These are phyloP conservation scores for Sarcophaga rosellei DNA, from an alignment of 2,888 invertebrate species.

Conservation along the genomic window DNA sequence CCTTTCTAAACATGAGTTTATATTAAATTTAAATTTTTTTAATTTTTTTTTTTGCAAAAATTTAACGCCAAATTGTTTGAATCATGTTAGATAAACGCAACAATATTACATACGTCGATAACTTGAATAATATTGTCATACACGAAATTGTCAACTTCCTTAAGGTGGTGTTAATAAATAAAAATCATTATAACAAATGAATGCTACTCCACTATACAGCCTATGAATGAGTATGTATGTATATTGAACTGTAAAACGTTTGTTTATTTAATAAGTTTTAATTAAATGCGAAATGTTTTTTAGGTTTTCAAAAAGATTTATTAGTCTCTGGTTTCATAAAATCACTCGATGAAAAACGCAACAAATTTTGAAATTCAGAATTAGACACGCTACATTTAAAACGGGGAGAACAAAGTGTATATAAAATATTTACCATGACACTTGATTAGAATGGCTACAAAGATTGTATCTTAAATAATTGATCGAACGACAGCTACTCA, in stretches of 20 bases:
- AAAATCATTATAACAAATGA: conserved; percentile 39
- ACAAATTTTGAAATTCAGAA: not conserved
- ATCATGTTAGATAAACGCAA: conserved; percentile 24
- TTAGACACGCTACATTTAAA: not conserved
- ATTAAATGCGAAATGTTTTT: conserved; percentile 64
- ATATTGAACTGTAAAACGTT: not conserved
- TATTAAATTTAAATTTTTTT: conserved; percentile 10
- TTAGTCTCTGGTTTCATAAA: conserved; percentile 15
- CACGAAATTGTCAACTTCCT: conserved; percentile 64
- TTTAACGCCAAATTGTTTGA: conserved; percentile 54
- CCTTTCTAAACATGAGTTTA: conserved; percentile 65
- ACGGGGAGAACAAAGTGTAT: not conserved
- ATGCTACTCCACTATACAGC: too few species aligned
- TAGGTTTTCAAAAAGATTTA: conserved; percentile 63
- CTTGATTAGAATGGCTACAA: not conserved
- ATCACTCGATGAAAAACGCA: conserved; percentile 29
- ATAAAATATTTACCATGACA: not conserved
- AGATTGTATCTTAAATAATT: too few species aligned
- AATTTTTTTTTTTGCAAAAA: conserved; percentile 1
- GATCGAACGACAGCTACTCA: too few species aligned
- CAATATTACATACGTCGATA: not conserved
- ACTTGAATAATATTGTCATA: conserved; percentile 37
- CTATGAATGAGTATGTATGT: too few species aligned
- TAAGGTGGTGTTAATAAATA: conserved; percentile 60
- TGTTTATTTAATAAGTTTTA: conserved; percentile 55